These are phyloP conservation scores for Hyperoplus lanceolatus DNA, from an alignment of 2,797 vertebrate genomes.

Conservation along the genomic window DNA sequence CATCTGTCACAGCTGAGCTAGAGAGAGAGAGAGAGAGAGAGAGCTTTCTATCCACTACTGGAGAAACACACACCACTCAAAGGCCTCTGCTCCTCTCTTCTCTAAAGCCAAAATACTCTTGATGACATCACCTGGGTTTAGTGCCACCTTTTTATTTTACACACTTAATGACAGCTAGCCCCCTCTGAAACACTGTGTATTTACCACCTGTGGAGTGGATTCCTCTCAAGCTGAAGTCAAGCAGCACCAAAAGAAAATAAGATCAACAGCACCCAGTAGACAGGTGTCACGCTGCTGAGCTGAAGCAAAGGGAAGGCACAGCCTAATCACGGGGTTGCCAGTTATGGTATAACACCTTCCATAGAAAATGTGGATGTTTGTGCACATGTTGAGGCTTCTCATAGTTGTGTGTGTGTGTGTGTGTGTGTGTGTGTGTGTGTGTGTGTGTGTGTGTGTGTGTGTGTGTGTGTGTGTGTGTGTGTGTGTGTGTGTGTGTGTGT, in stretches of 20 bases:
- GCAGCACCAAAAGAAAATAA: slow-evolving; percentile 63
- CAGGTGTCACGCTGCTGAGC: slow-evolving; percentile 75
- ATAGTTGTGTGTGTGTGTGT: slow-evolving; percentile 1
- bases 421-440: no score
- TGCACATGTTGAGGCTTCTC: neutral
- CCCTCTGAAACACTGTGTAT: slow-evolving; percentile 58
- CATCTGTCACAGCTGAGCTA: slow-evolving; percentile 65
- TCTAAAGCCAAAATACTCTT: slow-evolving; percentile 9
- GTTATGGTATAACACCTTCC: slow-evolving; percentile 62
- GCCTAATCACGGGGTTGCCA: slow-evolving; percentile 70
- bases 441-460: no score
- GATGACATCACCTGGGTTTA: slow-evolving; percentile 54
- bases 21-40: slow-evolving; percentile 1
- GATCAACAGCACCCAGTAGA: slow-evolving; percentile 70
- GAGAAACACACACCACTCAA: slow-evolving; percentile 37
- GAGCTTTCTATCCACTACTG: slow-evolving; percentile 20
- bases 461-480: no score
- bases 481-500: no score
- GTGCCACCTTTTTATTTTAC: slow-evolving; percentile 55
- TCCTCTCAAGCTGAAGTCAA: slow-evolving; percentile 78
- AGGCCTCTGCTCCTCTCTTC: slow-evolving; percentile 23
- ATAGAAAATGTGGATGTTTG: neutral
- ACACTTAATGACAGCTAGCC: slow-evolving; percentile 58
- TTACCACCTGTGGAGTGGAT: slow-evolving; percentile 72
- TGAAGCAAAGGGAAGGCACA: slow-evolving; percentile 44